These are phyloP conservation scores for Bos taurus DNA, from an alignment of 2,113 vertebrate species.

Conservation along the genomic window DNA sequence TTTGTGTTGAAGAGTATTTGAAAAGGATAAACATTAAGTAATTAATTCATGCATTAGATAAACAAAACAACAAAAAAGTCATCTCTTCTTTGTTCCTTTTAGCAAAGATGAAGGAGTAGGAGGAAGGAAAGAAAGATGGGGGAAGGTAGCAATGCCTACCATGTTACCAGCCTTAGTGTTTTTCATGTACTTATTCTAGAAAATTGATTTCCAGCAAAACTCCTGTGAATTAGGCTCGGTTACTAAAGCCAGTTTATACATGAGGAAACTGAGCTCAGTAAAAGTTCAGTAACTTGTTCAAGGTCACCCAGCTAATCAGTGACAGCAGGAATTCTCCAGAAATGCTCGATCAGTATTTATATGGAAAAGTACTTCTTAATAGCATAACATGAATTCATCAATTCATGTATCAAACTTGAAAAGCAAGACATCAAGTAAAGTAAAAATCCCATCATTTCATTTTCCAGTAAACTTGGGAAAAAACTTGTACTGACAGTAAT, in stretches of 20 bases:
- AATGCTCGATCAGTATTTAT: background rate
- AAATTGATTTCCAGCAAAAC: background rate
- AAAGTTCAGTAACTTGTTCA: background rate
- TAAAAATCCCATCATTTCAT: background rate
- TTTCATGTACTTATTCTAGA: background rate
- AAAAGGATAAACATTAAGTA: background rate
- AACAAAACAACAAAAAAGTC: background rate
- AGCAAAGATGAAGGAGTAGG: background rate
- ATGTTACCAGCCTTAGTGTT: background rate
- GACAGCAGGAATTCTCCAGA: background rate
- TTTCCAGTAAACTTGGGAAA: background rate
- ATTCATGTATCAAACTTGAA: background rate
- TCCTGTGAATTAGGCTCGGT: background rate
- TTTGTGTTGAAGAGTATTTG: background rate
- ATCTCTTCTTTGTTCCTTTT: background rate
- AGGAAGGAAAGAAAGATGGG: background rate
- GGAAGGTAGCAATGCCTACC: background rate
- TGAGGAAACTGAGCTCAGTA: background rate
- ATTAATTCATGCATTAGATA: background rate
- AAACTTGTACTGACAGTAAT: background rate
- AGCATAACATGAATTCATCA: background rate
- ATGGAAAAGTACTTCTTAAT: background rate
- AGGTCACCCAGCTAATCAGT: background rate
- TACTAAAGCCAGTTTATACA: background rate
- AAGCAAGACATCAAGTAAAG: background rate